Conservation (phyloP, 2,888 invertebrate species). For the Lithophane ornitopus region DNA sequence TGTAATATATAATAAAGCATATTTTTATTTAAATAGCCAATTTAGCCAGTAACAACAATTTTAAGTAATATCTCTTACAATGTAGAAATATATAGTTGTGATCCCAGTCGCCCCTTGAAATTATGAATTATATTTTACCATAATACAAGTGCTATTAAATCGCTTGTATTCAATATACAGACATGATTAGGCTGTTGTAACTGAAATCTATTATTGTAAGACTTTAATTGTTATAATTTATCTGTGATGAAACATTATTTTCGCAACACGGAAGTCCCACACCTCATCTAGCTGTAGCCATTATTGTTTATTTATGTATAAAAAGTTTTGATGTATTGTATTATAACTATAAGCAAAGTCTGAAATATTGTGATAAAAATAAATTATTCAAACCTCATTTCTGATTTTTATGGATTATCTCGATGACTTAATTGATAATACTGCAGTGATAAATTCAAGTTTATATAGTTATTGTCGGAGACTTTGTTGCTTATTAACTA, state of each 20-base stretch:
- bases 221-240: slow-evolving; percentile 70
- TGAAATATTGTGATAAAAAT: slow-evolving; percentile 83
- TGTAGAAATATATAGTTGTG: slow-evolving; percentile 24
- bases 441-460: slow-evolving; percentile 65
- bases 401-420: slow-evolving; percentile 66
- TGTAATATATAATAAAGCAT: slow-evolving; percentile 40
- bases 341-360: slow-evolving; percentile 78
- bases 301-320: slow-evolving; percentile 73
- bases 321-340: slow-evolving; percentile 73
- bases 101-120: slow-evolving; percentile 55
- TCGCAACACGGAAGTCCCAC: slow-evolving; percentile 67
- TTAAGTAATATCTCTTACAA: slow-evolving; percentile 37
- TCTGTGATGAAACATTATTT: slow-evolving; percentile 78
- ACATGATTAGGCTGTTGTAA: slow-evolving; percentile 58
- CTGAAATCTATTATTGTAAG: slow-evolving; percentile 64
- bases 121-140: slow-evolving; percentile 57
- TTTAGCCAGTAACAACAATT: slow-evolving; percentile 45
- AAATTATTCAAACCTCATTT: slow-evolving; percentile 79
- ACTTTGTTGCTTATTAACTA: slow-evolving; percentile 40
- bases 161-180: slow-evolving; percentile 40
- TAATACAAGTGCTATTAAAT: slow-evolving; percentile 43
- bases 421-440: slow-evolving; percentile 56
- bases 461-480: slow-evolving; percentile 35
- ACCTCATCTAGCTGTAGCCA: slow-evolving; percentile 71
- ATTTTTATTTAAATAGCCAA: slow-evolving; percentile 49